Conservation (phyloP, 1,140 invertebrate species). For the Drosophila guanche region DNA sequence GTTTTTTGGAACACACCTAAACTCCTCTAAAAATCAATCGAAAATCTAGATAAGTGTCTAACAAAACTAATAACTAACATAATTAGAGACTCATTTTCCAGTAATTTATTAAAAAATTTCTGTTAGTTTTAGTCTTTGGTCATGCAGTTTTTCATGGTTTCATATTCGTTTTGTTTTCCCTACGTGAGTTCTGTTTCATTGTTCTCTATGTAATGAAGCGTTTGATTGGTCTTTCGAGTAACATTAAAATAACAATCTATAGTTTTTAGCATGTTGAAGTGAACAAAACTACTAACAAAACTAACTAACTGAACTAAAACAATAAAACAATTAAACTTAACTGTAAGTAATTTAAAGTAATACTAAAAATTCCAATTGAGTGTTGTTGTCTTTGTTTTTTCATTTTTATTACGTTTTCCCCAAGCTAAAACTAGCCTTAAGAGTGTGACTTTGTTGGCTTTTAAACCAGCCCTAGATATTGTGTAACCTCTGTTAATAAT, state of each 20-base stretch:
- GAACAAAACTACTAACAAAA: constrained; percentile 44
- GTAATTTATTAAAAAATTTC: constrained; percentile 32
- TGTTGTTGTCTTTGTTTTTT: constrained; percentile 55
- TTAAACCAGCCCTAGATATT: constrained; percentile 16
- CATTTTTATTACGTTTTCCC: constrained; percentile 32
- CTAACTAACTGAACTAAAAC: constrained; percentile 36
- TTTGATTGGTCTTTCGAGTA: constrained; percentile 74
- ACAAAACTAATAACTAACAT: constrained; percentile 43
- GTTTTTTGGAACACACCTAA: constrained; percentile 43
- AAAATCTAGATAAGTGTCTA: constrained; percentile 67
- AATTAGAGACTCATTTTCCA: constrained; percentile 21
- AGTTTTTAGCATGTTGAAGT: constrained; percentile 75
- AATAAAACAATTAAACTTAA: constrained; percentile 43
- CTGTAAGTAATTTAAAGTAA: constrained; percentile 49
- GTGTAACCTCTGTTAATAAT: constrained; percentile 37
- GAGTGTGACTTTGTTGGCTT: constrained; percentile 55
- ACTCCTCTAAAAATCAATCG: constrained; percentile 34
- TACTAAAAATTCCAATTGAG: constrained; percentile 54
- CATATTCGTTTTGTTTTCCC: constrained; percentile 18
- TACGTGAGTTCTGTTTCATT: constrained; percentile 31
- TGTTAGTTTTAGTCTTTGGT: constrained; percentile 77
- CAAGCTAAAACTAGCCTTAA: constrained; percentile 33
- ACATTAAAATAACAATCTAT: constrained; percentile 41
- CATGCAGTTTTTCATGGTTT: constrained; percentile 54
- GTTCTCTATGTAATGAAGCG: constrained; percentile 64